These are phyloP conservation scores for Megaptera novaeangliae DNA, from an alignment of 2,113 vertebrate genomes.

Conservation along the genomic window DNA sequence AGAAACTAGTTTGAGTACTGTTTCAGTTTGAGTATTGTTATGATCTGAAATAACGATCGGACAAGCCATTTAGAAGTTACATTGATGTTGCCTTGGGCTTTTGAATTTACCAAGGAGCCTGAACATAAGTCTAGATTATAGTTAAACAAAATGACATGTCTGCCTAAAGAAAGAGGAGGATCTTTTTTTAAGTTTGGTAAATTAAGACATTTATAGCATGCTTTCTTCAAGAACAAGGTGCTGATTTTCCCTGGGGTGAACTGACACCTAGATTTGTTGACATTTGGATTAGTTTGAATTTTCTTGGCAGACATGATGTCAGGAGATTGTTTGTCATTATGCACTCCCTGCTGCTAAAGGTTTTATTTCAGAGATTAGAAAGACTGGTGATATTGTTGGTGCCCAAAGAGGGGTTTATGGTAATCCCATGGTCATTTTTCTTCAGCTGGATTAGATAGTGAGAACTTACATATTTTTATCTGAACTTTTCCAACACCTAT, in stretches of 20 bases:
- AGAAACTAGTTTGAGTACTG: not conserved
- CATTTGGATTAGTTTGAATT: not conserved
- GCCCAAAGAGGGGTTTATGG: not conserved
- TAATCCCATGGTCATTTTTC: constrained; percentile 24
- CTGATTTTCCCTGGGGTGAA: not conserved
- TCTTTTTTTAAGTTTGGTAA: not conserved
- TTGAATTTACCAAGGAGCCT: not conserved
- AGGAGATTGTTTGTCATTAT: not conserved
- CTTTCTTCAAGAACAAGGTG: not conserved
- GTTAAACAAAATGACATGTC: not conserved
- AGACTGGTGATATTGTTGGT: not conserved
- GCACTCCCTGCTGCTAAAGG: not conserved
- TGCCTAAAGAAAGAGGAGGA: not conserved
- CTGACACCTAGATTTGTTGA: not conserved
- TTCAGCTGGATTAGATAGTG: not conserved
- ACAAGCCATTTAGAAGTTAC: not conserved
- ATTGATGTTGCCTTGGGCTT: not conserved
- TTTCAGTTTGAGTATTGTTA: not conserved
- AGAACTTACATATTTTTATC: constrained; percentile 30
- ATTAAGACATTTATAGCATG: not conserved
- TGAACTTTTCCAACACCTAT: constrained; percentile 17
- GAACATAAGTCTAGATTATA: not conserved
- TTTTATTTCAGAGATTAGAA: constrained; percentile 15
- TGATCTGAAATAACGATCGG: not conserved
- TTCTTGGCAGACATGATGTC: not conserved